Evolutionary conservation across 2,113 vertebrate species (phyloP).

Genomic region (Cavia porcellus): DNA sequence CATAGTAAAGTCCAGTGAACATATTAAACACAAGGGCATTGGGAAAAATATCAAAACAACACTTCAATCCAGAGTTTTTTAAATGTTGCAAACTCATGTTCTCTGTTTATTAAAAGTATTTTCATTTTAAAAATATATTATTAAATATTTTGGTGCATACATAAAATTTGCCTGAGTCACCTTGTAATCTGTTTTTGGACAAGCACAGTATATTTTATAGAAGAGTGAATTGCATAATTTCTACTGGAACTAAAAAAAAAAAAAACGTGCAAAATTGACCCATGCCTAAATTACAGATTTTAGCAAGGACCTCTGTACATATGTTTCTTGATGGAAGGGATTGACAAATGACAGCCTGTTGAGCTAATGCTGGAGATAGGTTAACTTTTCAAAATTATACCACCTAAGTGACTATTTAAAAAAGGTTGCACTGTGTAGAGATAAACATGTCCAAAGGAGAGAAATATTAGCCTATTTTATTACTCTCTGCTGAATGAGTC

Average conservation of each 20-base stretch:
- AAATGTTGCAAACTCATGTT: not conserved
- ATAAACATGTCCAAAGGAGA: constrained; percentile 80
- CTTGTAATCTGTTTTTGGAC: constrained; percentile 3
- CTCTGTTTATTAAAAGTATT: constrained; percentile 7
- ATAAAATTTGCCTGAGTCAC: constrained; percentile 29
- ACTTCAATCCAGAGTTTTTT: constrained; percentile 27
- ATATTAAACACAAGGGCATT: not conserved
- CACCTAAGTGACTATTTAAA: constrained; percentile 72
- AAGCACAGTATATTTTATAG: constrained; percentile 2
- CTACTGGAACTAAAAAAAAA: constrained; percentile 21
- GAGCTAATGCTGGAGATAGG: constrained; percentile 61
- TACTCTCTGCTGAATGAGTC: constrained; percentile 80
- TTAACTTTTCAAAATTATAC: constrained; percentile 75
- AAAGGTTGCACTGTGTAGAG: constrained; percentile 74
- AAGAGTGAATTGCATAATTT: not conserved
- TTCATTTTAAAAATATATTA: constrained; percentile 18
- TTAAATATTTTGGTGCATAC: not conserved
- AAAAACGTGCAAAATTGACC: not conserved
- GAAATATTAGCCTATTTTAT: constrained; percentile 77
- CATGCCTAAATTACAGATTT: constrained; percentile 53
- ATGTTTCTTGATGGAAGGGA: constrained; percentile 52
- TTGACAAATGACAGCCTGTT: constrained; percentile 56
- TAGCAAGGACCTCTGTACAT: not conserved
- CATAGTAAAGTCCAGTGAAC: not conserved
- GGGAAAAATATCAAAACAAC: not conserved